A percentile compares a stretch with the other conserved stretches of the same genome.
Conservation (phyloP, 2,888 invertebrate species). For the Pseudanteris insignis region DNA sequence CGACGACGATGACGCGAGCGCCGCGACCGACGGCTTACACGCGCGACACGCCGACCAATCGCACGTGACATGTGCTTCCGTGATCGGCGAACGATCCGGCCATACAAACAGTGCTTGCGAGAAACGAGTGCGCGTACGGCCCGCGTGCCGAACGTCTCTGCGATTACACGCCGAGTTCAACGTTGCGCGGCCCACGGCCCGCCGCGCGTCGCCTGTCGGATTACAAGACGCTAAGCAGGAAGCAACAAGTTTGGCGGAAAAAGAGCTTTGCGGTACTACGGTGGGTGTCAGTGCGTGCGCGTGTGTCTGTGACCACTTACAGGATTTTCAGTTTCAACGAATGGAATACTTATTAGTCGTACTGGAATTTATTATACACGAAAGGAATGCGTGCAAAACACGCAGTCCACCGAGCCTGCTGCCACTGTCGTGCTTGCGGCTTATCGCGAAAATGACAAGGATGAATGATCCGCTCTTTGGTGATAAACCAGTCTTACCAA, state of each 20-base stretch:
- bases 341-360: too few relatives aligned
- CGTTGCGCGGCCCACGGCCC: slow-evolving; percentile 12
- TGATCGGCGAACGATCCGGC: slow-evolving; percentile 30
- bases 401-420: too few relatives aligned
- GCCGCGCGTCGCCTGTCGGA: slow-evolving; percentile 12
- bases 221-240: slow-evolving; percentile 26
- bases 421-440: too few relatives aligned
- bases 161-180: slow-evolving; percentile 9
- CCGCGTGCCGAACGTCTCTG: slow-evolving; percentile 11
- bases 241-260: slow-evolving; percentile 30
- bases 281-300: slow-evolving; percentile 32
- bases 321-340: too few relatives aligned
- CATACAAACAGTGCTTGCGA: slow-evolving; percentile 25
- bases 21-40: slow-evolving; percentile 27
- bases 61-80: slow-evolving; percentile 42
- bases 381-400: too few relatives aligned
- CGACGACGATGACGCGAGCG: slow-evolving; percentile 41
- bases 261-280: slow-evolving; percentile 13
- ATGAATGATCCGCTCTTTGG: too few relatives aligned
- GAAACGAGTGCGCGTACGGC: slow-evolving; percentile 16
- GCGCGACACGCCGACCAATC: slow-evolving; percentile 27
- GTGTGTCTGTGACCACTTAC: slow-evolving; percentile 12
- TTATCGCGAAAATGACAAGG: too few relatives aligned
- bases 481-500: too few relatives aligned
- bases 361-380: too few relatives aligned